Percentiles rank a stretch among this genome's conserved stretches.
Evolutionary conservation across 1,140 invertebrate genomes (phyloP).

Genomic region (Nomia melanderi): DNA sequence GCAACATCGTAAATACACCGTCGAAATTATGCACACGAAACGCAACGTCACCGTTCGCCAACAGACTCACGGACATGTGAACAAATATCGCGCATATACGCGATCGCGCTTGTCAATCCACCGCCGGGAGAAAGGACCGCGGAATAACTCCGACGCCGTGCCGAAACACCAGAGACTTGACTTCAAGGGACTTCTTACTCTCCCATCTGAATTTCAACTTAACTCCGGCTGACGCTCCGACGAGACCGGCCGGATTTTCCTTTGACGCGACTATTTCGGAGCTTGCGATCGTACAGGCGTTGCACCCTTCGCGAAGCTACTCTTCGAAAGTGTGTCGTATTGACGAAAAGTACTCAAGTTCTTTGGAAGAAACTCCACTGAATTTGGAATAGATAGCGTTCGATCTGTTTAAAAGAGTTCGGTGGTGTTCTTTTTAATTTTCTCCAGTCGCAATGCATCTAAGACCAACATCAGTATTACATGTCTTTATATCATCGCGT

Average conservation of each 20-base stretch:
- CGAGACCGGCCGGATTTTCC: background rate
- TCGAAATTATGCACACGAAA: conserved; percentile 24
- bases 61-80: conserved; percentile 20
- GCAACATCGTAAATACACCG: conserved; percentile 20
- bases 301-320: too few relatives aligned
- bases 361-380: too few relatives aligned
- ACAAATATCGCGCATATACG: conserved; percentile 22
- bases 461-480: conserved; percentile 46
- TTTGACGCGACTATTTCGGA: background rate
- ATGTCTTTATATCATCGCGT: conserved; percentile 31
- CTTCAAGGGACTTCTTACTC: background rate
- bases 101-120: conserved; percentile 6
- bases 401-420: background rate
- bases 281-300: too few relatives aligned
- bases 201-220: background rate
- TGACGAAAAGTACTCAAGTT: too few relatives aligned
- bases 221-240: background rate
- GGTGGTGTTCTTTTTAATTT: background rate
- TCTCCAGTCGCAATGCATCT: conserved; percentile 15
- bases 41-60: background rate
- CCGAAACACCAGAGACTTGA: background rate
- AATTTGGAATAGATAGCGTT: too few relatives aligned
- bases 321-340: background rate
- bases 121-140: background rate
- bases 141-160: background rate